Conservation (phyloP, 1,140 invertebrate species). For the Asbolus verrucosus region DNA sequence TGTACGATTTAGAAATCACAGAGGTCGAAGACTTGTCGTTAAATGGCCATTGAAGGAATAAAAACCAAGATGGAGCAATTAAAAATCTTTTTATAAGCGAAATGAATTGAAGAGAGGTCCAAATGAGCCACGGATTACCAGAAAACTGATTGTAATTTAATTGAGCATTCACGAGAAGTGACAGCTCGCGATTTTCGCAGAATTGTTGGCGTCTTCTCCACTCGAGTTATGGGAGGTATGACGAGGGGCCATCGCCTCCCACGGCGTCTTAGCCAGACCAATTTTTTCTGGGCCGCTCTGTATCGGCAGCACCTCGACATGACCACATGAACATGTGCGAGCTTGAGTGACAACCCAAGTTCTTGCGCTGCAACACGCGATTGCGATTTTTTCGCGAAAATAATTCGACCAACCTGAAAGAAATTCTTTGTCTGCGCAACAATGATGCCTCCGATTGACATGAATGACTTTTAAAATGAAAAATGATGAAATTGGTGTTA, state of each 20-base stretch:
- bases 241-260: conserved; percentile 39
- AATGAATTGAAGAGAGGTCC: conserved; percentile 53
- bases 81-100: conserved; percentile 61
- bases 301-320: conserved; percentile 59
- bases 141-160: conserved; percentile 57
- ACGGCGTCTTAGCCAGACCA: conserved; percentile 46
- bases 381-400: neutral
- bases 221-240: conserved; percentile 39
- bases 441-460: conserved; percentile 12
- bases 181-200: conserved; percentile 10
- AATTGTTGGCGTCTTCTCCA: conserved; percentile 18
- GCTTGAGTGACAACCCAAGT: conserved; percentile 51
- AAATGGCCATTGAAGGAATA: conserved; percentile 1
- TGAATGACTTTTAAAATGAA: conserved; percentile 17
- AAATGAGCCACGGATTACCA: conserved; percentile 58
- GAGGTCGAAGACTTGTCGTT: neutral
- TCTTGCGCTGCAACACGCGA: conserved; percentile 21
- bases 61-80: conserved; percentile 54
- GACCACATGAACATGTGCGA: conserved; percentile 58
- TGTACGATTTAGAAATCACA: conserved; percentile 12
- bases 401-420: neutral
- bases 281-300: conserved; percentile 42
- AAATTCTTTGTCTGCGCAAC: neutral
- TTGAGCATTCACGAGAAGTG: conserved; percentile 49
- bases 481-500: conserved; percentile 43